Base-by-base conservation (phyloP, 1,140 invertebrate genomes). In the Drosophila murphyi region DNA sequence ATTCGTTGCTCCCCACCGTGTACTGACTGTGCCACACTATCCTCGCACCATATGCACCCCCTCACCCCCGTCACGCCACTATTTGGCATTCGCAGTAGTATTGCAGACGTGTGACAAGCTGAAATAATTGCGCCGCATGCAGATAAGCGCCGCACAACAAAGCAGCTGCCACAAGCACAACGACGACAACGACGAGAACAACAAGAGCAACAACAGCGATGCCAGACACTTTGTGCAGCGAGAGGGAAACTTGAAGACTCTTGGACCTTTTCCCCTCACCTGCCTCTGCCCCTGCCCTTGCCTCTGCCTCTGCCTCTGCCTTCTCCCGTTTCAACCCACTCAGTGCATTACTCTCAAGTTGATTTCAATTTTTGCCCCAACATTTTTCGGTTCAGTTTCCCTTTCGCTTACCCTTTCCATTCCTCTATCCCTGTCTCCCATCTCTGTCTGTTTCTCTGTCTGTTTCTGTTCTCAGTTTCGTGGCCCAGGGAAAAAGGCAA, bases 61-160 rank as follows among this genome's bases (percentile, higher is more conserved):
- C 4, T 6, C 47, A 32, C 41, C 32, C 50, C 63, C 47, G n/a
- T 47, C 28, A 31, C 4, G 35, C 2, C 56, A 39, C 10, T 7
- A 5, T 20, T 35, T 34, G 34, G 31, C 20, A 20, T 20, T 20
- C 67, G 32, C 7, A 41, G 28, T 54, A 68, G 52, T 63, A 67
- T 59, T 68, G 55, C 45, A 63, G 62, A 73, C 74, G 74, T 72
- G 76, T 80, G 82, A 87, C 82, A 80, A 82, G 79, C 83, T 77
- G 76, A 82, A 87, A 87, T 82, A 87, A 87, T 87, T 88, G 83
- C 78, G 76, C 80, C 78, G 82, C 80, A 83, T 83, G 82, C 80
- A 82, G 80, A 83, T 83, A 82, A 83, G 80, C 74, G 71, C 48
- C 45, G 57, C 78, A 60, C 71, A 76, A 78, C 72, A 57, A 76